Base-by-base conservation (phyloP, 1,140 invertebrate genomes). In the Drosophila baimaii region DNA sequence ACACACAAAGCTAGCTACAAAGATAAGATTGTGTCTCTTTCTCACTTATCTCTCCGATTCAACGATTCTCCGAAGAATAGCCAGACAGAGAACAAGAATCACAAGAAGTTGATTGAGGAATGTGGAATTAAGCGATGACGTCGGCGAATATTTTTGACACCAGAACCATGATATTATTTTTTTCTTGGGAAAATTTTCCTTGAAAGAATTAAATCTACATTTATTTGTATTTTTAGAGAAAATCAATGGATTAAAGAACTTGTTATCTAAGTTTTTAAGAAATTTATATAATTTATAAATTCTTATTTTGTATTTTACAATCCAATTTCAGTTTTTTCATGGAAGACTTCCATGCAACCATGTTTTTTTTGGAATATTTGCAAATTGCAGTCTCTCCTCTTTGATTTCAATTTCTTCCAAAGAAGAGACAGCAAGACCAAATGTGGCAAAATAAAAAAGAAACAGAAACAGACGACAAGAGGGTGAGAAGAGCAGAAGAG, bases 61-160 rank as follows among this genome's bases (percentile, higher is more conserved):
- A 25, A n/a, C 17, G 29, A 19, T 29, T 51, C 13, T 13, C 17
- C 21, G 12, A 43, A 69, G 35, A 43, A 65, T 31, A 35, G 2
- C 17, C 12, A 33, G 27, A 49, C 31, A 23, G 19, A 63, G 46
- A 51, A 41, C 12, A 37, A 51, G 29, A 51, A 49, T 29, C 25
- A 31, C 17, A 47, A 59, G 17, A 35, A 61, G 44, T 52, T 35
- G 58, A 62, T 62, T 52, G 59, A 51, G 27, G 59, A 69, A 52
- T 49, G 44, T 51, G 59, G 64, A 68, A 62, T 69, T 69, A 66
- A 31, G 61, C 65, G 65, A 69, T 82, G 57, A 81, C 79, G 79
- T 73, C 71, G 71, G 58, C 79, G 54, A 73, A 68, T 81, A 47
- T 52, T 69, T 62, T 33, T 1, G 15, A 49, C 15, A 15, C n/a